These are phyloP conservation scores for Anoplius nigerrimus DNA, from an alignment of 2,888 invertebrate genomes.

Conservation along the genomic window DNA sequence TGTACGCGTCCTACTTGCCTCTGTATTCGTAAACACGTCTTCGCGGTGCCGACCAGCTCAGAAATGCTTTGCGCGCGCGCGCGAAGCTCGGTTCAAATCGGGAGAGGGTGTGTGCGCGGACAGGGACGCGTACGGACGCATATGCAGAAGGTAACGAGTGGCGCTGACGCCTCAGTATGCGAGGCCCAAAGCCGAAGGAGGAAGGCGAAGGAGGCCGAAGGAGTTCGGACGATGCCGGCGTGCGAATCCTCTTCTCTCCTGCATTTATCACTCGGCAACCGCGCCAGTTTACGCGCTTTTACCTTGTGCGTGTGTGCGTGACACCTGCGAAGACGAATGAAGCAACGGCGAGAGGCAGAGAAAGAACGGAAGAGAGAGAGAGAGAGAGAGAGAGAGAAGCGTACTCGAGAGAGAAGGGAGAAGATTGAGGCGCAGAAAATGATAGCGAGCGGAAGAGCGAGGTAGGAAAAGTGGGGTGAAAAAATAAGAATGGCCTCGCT, in stretches of 20 bases:
- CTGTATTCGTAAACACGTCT: too few relatives aligned
- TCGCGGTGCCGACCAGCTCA: too few relatives aligned
- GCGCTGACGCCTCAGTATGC: slow-evolving; percentile 13
- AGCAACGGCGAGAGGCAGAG: too few relatives aligned
- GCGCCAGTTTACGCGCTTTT: slow-evolving; percentile 62
- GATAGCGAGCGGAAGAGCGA: not conserved
- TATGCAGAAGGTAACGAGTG: slow-evolving; percentile 45
- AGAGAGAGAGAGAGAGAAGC: not conserved
- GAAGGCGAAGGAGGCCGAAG: not conserved
- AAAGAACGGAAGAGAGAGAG: not conserved
- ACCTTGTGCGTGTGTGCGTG: slow-evolving; percentile 29
- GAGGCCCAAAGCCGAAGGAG: not conserved
- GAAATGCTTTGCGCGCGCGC: not conserved
- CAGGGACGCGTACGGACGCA: slow-evolving; percentile 29
- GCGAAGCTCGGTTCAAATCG: not conserved
- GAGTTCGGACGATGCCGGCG: slow-evolving; percentile 23
- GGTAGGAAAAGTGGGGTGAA: not conserved
- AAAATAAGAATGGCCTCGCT: slow-evolving; percentile 3
- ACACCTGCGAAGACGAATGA: slow-evolving; percentile 45
- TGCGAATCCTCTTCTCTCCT: slow-evolving; percentile 49
- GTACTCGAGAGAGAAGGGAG: slow-evolving; percentile 2
- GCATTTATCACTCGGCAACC: slow-evolving; percentile 61
- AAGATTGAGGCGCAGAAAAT: not conserved
- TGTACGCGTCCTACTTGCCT: not conserved
- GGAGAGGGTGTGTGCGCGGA: not conserved